Evolutionary conservation across 2,113 vertebrate genomes (phyloP), one percentile per base, ranked within the genome.

Genomic region (Callionymus lyra): DNA sequence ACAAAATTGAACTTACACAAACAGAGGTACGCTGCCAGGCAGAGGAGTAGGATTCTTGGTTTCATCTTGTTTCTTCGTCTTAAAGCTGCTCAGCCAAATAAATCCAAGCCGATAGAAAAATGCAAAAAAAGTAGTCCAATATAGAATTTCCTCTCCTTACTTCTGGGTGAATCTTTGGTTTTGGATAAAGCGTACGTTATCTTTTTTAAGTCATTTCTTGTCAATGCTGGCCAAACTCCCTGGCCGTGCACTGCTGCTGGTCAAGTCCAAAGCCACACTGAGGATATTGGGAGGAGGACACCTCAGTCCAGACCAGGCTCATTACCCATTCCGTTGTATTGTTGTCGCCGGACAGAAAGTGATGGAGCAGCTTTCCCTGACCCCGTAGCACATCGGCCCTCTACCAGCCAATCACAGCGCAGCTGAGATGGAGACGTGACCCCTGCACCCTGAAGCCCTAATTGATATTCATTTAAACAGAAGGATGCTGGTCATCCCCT

Each of bases 241-340:
- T 59, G 59, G 44, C 66, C 63, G 15, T 27, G 4, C 47, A 13
- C 44, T 63, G 53, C 57, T 74, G 56, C 72, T 72, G 74, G 58
- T 80, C 76, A 68, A 40, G 64, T 79, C 61, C 70, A 75, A 52
- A 70, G 56, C 48, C 65, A 14, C 41, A 59, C 16, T 53, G 43
- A 63, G 41, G 68, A 53, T 60, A 19, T 16, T 36, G 38, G 1
- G 6, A 47, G 40, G 53, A 50, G 11, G 54, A 63, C 64, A 50
- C 57, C 57, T 52, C 32, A 34, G 59, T 47, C 36, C 9, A 65
- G 53, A 48, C 43, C n/a, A 38, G 16, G 49, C 44, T 74, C 68
- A 80, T 82, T 76, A 70, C 62, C 53, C 54, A 78, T 77, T 66
- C 80, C 46, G 53, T 45, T 21, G 77, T 55, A 77, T 77, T 82